Base-by-base conservation (phyloP, 2,888 invertebrate species). In the Cephus nigrinus region DNA sequence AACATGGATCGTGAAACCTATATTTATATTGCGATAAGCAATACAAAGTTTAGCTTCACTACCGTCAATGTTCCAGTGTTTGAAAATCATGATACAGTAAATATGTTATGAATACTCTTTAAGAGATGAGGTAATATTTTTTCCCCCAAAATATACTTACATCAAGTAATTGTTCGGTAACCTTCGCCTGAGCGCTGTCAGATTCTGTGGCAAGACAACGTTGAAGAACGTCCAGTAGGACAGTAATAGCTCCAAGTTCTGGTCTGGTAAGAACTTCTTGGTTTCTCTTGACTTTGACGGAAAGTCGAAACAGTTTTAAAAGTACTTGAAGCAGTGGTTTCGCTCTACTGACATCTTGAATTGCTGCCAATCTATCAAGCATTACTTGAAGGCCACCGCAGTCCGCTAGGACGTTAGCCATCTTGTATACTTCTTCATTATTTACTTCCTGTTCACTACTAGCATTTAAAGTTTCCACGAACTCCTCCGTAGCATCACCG, bases 401-500 rank as follows among this genome's bases (percentile, higher is more conserved):
- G 83, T 96, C 95, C 1, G 95, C 95, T 87, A 98, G 93, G 0
- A 97, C 96, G 88, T 96, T 96, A 0, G 97, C 97, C 96, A 97
- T 96, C 88, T 96, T 95, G 91, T 97, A 99, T 0, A 98, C 95
- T 89, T 98, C 97, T 89, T 99, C 99, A 86, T 98, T 98, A 90
- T 99, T 98, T 2, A 98, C 96, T 86, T 95, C 97, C 92, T 94
- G 97, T 89, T 95, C 97, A 92, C 92, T 95, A 92, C 95, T 98
- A 87, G 95, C 95, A 82, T 96, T 97, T 68, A 99, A 93, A 1
- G 97, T 97, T 92, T 99, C 98, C 15, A 99, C 97, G 91, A 99
- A 99, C 92, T 99, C 99, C 90, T 99, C 99, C 0, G 99, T 99
- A 0, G 99, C 99, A 92, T 99, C 99, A 1, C 99, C 99, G 12